A percentile compares a stretch with the other conserved stretches of the same genome.
phyloP scores from a whole-genome alignment of 1,140 invertebrate species.

The Bombus impatiens region DNA sequence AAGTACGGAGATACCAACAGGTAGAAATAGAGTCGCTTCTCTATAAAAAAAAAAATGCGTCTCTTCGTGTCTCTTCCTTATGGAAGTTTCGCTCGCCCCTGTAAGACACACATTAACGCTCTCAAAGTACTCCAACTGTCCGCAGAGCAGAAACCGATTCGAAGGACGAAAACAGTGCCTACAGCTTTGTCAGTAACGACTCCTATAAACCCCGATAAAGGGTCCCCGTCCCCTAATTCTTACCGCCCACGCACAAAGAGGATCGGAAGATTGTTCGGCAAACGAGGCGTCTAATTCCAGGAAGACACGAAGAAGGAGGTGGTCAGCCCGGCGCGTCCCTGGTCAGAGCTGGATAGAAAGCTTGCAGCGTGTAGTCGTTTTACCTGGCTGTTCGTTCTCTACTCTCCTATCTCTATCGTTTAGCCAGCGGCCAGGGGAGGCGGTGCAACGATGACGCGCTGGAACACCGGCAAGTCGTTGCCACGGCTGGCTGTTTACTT shows the following conservation, averaged over 20 bases:
- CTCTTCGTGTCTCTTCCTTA: no score
- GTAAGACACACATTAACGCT: accelerated
- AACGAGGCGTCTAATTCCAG: background rate
- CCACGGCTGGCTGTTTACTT: conserved; percentile 68
- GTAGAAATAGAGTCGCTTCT: no score
- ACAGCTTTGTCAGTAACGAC: no score
- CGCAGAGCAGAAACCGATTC: no score
- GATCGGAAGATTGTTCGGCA: background rate
- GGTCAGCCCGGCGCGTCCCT: background rate
- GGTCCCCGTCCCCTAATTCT: no score
- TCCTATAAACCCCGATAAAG: no score
- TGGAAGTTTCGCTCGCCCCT: no score
- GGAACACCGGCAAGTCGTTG: conserved; percentile 65
- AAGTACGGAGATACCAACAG: no score
- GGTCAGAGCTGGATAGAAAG: background rate
- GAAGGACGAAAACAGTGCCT: no score
- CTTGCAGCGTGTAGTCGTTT: background rate
- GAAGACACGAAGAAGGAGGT: background rate
- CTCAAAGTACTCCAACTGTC: accelerated
- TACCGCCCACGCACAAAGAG: background rate
- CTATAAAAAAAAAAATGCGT: no score
- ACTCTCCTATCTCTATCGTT: conserved; percentile 48
- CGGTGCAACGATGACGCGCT: conserved; percentile 51
- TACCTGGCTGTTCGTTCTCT: conserved; percentile 31
- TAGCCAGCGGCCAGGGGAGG: conserved; percentile 34